Percentiles rank a stretch among this genome's conserved stretches.
Evolutionary conservation across 2,113 vertebrate species (phyloP).

Genomic region (Mustelus asterias): DNA sequence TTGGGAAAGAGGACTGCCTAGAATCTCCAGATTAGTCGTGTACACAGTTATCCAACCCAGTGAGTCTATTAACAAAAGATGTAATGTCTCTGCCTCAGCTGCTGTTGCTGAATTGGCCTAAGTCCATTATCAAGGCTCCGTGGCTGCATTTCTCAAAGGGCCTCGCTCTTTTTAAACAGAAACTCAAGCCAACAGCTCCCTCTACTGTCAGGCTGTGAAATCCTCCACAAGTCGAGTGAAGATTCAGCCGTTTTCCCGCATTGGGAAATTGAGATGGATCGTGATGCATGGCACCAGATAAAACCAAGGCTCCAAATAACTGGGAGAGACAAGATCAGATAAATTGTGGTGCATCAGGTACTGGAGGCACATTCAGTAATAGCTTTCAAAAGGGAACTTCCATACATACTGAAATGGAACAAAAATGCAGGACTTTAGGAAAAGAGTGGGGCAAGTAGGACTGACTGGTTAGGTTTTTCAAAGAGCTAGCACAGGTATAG

Average conservation of each 20-base stretch:
- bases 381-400: not conserved
- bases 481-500: not conserved
- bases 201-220: not conserved
- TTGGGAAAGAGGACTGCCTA: not conserved
- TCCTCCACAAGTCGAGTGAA: not conserved
- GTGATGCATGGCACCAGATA: too few species aligned
- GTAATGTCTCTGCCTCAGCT: constrained; percentile 15
- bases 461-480: not conserved
- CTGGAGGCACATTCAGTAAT: not conserved
- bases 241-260: not conserved
- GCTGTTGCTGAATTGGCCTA: not conserved
- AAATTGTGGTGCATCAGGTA: not conserved
- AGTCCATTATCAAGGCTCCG: not conserved
- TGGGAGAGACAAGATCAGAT: not conserved
- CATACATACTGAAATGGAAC: not conserved
- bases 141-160: not conserved
- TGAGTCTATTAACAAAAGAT: constrained; percentile 3
- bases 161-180: not conserved
- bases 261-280: not conserved
- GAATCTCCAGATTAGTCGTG: constrained; percentile 20
- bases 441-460: not conserved
- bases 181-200: not conserved
- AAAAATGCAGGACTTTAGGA: not conserved
- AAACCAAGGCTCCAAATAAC: not conserved
- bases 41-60: not conserved